Conservation (phyloP, 92 coral and sea anemone genomes). For the Epizoanthus scotinus region DNA sequence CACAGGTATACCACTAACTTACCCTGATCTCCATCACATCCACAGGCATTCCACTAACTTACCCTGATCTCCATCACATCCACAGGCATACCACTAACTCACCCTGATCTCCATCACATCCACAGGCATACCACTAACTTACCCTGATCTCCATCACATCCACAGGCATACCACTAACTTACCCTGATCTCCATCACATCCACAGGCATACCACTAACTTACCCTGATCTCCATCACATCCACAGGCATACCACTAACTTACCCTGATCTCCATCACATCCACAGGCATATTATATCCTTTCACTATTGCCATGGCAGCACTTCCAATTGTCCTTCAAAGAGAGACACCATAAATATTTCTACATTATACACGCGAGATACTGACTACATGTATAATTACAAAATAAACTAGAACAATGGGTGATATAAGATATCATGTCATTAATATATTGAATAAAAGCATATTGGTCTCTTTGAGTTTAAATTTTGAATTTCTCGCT, state of each 20-base stretch:
- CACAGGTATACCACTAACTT: conserved; percentile 47
- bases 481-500: too few relatives aligned
- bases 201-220: conserved; percentile 47
- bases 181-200: conserved; percentile 86
- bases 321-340: conserved; percentile 81
- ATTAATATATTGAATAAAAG: too few relatives aligned
- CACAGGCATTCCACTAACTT: conserved; percentile 42
- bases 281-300: conserved; percentile 66
- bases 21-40: conserved; percentile 48
- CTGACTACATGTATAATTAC: too few relatives aligned
- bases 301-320: conserved; percentile 92
- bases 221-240: not conserved
- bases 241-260: not conserved
- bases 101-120: not conserved
- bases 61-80: conserved; percentile 48
- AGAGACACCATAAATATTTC: conserved; percentile 5
- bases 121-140: not conserved
- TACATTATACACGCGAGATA: not conserved
- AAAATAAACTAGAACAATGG: too few relatives aligned
- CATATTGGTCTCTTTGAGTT: too few relatives aligned
- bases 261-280: conserved; percentile 98
- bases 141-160: too few relatives aligned
- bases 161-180: not conserved
- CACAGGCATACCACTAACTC: conserved; percentile 43
- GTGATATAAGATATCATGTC: too few relatives aligned